A percentile compares a stretch with the other conserved stretches of the same genome.
Conservation (phyloP, 2,888 invertebrate species). For the Escarpia spicata region DNA sequence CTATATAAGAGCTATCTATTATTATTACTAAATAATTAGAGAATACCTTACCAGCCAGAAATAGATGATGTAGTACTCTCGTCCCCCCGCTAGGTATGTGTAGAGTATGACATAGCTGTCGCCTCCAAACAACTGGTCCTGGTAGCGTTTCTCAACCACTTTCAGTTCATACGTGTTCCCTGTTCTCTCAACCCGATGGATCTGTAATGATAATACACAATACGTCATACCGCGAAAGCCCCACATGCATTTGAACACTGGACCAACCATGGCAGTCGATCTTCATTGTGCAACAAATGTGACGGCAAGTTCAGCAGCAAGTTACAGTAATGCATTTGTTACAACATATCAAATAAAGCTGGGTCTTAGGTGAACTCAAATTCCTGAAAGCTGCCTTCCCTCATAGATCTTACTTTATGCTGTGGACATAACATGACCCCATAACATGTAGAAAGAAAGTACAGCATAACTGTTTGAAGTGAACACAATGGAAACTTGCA, state of each 20-base stretch:
- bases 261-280: too few species aligned
- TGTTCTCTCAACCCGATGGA: conserved; percentile 23
- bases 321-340: too few species aligned
- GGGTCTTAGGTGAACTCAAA: too few species aligned
- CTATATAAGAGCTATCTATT: too few species aligned
- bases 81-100: conserved; percentile 75
- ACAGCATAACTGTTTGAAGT: not conserved
- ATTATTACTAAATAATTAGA: not conserved
- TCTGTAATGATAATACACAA: conserved; percentile 43
- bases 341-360: too few species aligned
- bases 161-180: conserved; percentile 13
- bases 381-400: too few species aligned
- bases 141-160: conserved; percentile 67
- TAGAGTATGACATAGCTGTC: conserved; percentile 88
- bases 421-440: too few species aligned
- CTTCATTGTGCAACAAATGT: too few species aligned
- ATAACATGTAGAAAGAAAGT: not conserved
- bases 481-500: not conserved
- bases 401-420: too few species aligned
- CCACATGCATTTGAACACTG: too few species aligned
- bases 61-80: conserved; percentile 76
- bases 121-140: conserved; percentile 80
- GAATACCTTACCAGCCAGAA: conserved; percentile 76
- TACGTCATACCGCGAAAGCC: too few species aligned
- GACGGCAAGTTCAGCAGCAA: too few species aligned